Conservation (phyloP, 2,888 invertebrate species). For the Coleophora deauratella region DNA sequence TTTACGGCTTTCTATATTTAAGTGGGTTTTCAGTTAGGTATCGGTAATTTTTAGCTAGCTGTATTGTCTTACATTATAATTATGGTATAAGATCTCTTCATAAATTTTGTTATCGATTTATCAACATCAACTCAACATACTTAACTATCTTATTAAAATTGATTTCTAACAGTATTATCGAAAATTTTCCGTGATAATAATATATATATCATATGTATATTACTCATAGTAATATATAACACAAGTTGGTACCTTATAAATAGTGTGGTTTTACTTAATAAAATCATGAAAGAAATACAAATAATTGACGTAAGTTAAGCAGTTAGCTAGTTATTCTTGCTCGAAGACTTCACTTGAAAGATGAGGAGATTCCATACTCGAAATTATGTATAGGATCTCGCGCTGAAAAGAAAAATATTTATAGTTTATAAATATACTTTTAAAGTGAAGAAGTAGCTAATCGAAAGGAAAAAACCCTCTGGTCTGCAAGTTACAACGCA, state of each 20-base stretch:
- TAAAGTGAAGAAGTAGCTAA: too few species aligned
- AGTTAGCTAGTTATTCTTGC: background rate
- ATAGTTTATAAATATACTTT: too few species aligned
- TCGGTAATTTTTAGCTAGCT: conserved; percentile 13
- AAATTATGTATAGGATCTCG: background rate
- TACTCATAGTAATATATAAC: too few species aligned
- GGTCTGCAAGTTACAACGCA: too few species aligned
- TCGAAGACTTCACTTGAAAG: conserved; percentile 11
- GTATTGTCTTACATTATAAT: conserved; percentile 47
- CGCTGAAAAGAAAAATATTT: conserved; percentile 2
- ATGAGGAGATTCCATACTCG: background rate
- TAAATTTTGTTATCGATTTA: conserved; percentile 7
- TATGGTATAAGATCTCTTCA: conserved; percentile 4
- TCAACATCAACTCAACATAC: conserved; percentile 7
- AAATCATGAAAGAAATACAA: too few species aligned
- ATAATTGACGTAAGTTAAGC: too few species aligned
- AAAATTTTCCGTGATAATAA: too few species aligned
- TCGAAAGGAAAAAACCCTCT: too few species aligned
- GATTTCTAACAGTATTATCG: background rate
- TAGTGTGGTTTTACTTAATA: too few species aligned
- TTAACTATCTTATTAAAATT: too few species aligned
- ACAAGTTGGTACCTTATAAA: too few species aligned
- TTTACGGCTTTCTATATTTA: conserved; percentile 2
- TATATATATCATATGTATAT: too few species aligned
- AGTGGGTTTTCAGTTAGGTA: background rate